Conservation (phyloP, 2,888 invertebrate species). For the Cheilosia urbana region DNA sequence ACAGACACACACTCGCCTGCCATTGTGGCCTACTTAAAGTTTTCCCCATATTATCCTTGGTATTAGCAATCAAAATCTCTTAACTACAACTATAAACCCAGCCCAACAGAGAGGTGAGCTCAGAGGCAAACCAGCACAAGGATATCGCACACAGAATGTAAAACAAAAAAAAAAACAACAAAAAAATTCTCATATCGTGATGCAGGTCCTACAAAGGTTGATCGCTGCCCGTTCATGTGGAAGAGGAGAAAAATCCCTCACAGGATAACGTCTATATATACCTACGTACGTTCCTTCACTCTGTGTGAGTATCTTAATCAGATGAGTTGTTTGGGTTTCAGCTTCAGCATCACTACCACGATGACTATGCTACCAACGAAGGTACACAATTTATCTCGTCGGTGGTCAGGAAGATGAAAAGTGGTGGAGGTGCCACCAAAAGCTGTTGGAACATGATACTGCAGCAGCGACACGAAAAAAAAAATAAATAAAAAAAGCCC, state of each 20-base stretch:
- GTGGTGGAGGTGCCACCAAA: slow-evolving; percentile 60
- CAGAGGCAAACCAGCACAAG: slow-evolving; percentile 34
- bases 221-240: slow-evolving; percentile 64
- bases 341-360: slow-evolving; percentile 16
- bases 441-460: slow-evolving; percentile 59
- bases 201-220: slow-evolving; percentile 60
- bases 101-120: slow-evolving; percentile 49
- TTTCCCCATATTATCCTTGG: slow-evolving; percentile 50
- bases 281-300: slow-evolving; percentile 14
- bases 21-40: slow-evolving; percentile 64
- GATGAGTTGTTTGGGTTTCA: slow-evolving; percentile 65
- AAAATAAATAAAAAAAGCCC: slow-evolving; percentile 42
- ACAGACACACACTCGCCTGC: neutral
- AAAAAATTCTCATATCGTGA: slow-evolving; percentile 48
- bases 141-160: slow-evolving; percentile 17
- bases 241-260: slow-evolving; percentile 55
- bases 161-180: slow-evolving; percentile 4
- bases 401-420: slow-evolving; percentile 71
- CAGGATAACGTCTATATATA: slow-evolving; percentile 42
- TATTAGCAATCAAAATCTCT: slow-evolving; percentile 73
- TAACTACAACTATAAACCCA: slow-evolving; percentile 71
- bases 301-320: slow-evolving; percentile 69
- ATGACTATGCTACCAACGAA: slow-evolving; percentile 55
- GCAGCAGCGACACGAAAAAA: slow-evolving; percentile 39
- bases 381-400: slow-evolving; percentile 63